Conservation (phyloP, 2,797 vertebrate genomes). For the Apodemus agrarius region DNA sequence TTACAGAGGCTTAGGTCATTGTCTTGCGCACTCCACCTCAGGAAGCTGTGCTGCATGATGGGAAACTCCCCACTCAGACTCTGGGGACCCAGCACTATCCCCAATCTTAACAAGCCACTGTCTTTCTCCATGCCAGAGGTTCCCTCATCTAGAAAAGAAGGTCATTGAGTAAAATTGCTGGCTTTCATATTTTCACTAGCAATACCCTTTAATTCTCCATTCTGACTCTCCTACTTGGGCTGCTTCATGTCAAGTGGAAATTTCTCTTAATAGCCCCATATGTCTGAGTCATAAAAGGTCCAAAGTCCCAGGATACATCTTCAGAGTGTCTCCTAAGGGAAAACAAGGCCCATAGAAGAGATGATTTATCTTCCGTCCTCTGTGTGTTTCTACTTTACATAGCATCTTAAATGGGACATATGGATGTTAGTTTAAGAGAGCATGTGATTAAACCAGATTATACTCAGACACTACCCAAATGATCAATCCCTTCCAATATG, state of each 20-base stretch:
- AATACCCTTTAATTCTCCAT: background rate
- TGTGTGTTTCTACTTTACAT: background rate
- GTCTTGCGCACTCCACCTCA: background rate
- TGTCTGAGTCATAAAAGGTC: conserved; percentile 40
- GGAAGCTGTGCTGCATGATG: background rate
- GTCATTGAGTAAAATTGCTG: background rate
- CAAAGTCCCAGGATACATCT: conserved; percentile 16
- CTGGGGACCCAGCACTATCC: background rate
- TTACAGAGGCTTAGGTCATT: background rate
- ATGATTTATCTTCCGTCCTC: background rate
- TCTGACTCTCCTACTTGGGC: background rate
- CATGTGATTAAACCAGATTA: background rate
- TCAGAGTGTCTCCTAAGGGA: background rate
- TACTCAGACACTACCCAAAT: background rate
- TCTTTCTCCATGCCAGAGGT: background rate
- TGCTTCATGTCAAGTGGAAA: background rate
- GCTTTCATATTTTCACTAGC: background rate
- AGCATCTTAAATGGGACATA: background rate
- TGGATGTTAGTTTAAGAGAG: background rate
- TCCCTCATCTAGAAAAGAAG: conserved; percentile 3
- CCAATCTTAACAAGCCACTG: background rate
- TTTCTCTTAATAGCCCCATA: background rate
- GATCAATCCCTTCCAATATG: background rate
- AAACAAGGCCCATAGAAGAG: background rate
- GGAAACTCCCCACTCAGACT: background rate